These are phyloP conservation scores for Oxytorus armatus DNA, from an alignment of 2,888 invertebrate genomes.

Conservation along the genomic window DNA sequence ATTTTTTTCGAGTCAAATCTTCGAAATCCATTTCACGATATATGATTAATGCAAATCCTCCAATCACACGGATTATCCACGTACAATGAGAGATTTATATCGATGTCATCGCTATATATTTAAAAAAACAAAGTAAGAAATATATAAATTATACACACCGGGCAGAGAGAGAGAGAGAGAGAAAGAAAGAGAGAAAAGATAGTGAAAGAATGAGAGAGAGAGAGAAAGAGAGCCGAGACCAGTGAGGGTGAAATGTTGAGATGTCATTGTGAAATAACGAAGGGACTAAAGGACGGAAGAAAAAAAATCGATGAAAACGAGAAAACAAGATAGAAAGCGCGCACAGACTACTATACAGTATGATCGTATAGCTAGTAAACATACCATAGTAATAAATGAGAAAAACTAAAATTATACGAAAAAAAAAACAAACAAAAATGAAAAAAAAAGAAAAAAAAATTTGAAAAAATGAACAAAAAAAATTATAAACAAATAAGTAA, in stretches of 20 bases:
- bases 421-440: slow-evolving; percentile 44
- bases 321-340: slow-evolving; percentile 60
- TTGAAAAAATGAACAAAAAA: slow-evolving; percentile 37
- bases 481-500: slow-evolving; percentile 60
- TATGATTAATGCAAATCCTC: slow-evolving; percentile 60
- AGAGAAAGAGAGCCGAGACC: slow-evolving; percentile 18
- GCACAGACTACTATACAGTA: slow-evolving; percentile 75
- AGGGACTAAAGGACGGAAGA: slow-evolving; percentile 59
- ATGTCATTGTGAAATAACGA: slow-evolving; percentile 60
- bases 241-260: slow-evolving; percentile 56
- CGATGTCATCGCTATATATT: slow-evolving; percentile 60
- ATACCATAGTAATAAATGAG: slow-evolving; percentile 67
- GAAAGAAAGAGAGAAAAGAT: slow-evolving; percentile 20
- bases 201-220: slow-evolving; percentile 25
- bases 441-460: slow-evolving; percentile 27
- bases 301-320: slow-evolving; percentile 45
- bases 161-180: slow-evolving; percentile 40
- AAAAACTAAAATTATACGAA: slow-evolving; percentile 53
- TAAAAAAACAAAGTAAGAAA: slow-evolving; percentile 2
- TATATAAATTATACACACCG: slow-evolving; percentile 37
- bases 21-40: slow-evolving; percentile 65
- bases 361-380: slow-evolving; percentile 76
- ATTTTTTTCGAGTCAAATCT: slow-evolving; percentile 53
- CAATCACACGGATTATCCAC: slow-evolving; percentile 60
- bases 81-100: slow-evolving; percentile 58